Base-by-base conservation (phyloP, 1,140 invertebrate species). In the Reticulitermes speratus region DNA sequence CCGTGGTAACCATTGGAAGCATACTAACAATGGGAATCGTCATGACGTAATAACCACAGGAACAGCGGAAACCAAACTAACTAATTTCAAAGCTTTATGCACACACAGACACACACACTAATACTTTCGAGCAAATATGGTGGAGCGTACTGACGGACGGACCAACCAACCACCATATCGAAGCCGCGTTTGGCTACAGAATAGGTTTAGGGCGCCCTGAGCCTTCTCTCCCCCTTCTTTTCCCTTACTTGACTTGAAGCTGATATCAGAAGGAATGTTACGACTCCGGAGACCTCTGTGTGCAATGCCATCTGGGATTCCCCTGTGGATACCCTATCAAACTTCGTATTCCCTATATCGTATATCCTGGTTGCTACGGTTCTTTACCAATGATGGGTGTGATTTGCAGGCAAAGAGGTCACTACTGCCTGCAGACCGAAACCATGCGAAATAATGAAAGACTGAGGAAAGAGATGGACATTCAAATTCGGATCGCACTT, bases 191-290 rank as follows among this genome's bases (percentile, higher is more conserved):
- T 30, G 65, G 65, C 65, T 8, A 0, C n/a, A 25, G 14, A 30
- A 8, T 25, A 30, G 2, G 5, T 75, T 12, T 75, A 25, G 65
- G n/a, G 65, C 25, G 16, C 65, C 65, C 65, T 75, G 65, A 75
- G 7, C 11, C n/a, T 2, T 30, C 25, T 75, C 1, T 75, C n/a
- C 48, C 21, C 32, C 44, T 32, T 11, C 25, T 0, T 52, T 52
- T 52, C 45, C 52, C 0, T 52, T n/a, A 45, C 45, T 84, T 52
- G 44, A 84, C 83, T 84, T n/a, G 25, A 48, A 84, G 83, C 83
- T 84, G 83, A 59, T 84, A 84, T 84, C 83, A 84, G 83, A 84
- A 84, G 83, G 83, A 84, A 84, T 84, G 83, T 84, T 84, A 84
- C 83, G 83, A 59, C 83, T 55, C 48, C 52, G 11, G 48, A 84